Evolutionary conservation across 2,113 vertebrate species (phyloP), one percentile per base, ranked within the genome.

Genomic region (Psophia crepitans): DNA sequence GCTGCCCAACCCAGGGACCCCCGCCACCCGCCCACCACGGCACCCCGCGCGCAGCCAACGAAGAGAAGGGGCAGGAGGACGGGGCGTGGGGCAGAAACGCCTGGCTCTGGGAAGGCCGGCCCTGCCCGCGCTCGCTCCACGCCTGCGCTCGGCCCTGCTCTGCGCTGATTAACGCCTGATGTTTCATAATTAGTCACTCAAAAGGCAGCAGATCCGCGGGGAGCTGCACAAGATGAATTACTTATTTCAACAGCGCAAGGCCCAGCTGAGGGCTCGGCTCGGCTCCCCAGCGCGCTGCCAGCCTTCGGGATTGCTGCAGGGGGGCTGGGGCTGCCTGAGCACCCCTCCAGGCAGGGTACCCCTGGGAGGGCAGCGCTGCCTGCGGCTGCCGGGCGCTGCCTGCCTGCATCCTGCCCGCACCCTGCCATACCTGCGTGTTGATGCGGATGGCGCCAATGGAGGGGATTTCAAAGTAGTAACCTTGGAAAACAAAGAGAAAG

Each of bases 401-500:
- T 30, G 60, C 57, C 58, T 27, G 11, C 43, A 1, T 7, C 58
- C 56, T 5, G 14, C 51, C 26, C 0, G 44, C 54, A 24, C 39
- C 28, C 44, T 4, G 41, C 51, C 63, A 37, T 93, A 99, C 99
- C 99, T 99, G 99, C 0, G 99, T 99, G 98, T 99, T 99, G 98
- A 99, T 99, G 94, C 99, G 98, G 97, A 99, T 99, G 87, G 99
- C 99, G 12, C 99, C 99, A 2, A 99, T 99, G 48, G 99, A 99
- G 82, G 99, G 99, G 84, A 99, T 99, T 97, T 99, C 99, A n/a
- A 99, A 99, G 98, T 99, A 99, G 98, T 99, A 99, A 98, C 99
- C 99, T 99, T 97, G 28, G 91, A 84, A 92, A 87, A 93, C 51
- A 95, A 63, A 80, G 9, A 96, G 95, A 87, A 73, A 96, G 11